Evolutionary conservation across 2,888 invertebrate genomes (phyloP), one percentile per base, ranked within the genome.

Genomic region (Drosophila silvestris): DNA sequence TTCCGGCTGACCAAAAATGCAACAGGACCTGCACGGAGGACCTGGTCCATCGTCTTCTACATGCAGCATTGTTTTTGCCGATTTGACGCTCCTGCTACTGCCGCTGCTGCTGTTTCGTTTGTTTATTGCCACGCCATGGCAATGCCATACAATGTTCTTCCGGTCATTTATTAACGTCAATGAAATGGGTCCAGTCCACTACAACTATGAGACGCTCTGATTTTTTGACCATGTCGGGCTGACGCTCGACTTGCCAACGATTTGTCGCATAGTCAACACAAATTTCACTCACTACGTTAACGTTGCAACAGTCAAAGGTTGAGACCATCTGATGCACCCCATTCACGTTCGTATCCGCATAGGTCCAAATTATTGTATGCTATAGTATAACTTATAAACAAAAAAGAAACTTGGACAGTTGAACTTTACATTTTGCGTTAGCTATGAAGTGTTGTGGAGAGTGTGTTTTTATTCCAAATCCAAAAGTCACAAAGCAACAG

Each of bases 111-210:
- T 67, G 66, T 61, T 74, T 78, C 74, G 83, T 88, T 86, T 85
- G 83, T 90, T 90, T 88, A 90, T 83, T 83, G 83, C 85, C 81
- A 78, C 77, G 80, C 89, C 90, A 88, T 77, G 69, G 83, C 82
- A 65, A 81, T 73, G 78, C 84, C 83, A 84, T 89, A 86, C 90
- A 88, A 88, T 90, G 88, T 90, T 80, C 91, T 89, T 88, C 89
- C 91, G 88, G 88, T 86, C 88, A 84, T 88, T 88, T 89, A 88
- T 88, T 89, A 89, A 89, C 87, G 86, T 88, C 89, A 90, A 82
- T 81, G 90, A 77, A 89, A 87, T 74, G 81, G 77, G 54, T 81
- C 67, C 74, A 63, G 72, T 73, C 63, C 79, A 79, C 54, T 66
- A 56, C 68, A 78, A 73, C 82, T 77, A 73, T 60, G 70, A 72